phyloP scores from a whole-genome alignment of 2,113 vertebrate genomes.

The Plestiodon gilberti region DNA sequence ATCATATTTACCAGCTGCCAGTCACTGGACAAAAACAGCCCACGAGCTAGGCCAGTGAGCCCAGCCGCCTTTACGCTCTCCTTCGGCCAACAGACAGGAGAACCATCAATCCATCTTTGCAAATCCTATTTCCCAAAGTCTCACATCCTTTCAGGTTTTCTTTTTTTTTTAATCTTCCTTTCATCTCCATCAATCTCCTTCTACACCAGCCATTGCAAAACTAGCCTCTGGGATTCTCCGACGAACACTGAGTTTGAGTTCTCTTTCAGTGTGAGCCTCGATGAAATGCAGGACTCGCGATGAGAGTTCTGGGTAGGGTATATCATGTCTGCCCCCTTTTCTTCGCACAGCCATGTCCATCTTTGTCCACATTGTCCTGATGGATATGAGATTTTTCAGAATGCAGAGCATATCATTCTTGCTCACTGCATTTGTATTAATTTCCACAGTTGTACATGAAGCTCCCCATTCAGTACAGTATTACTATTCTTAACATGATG shows the following conservation, averaged over 20 bases:
- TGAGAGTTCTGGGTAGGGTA: background rate
- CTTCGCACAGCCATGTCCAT: no score
- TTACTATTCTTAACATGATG: background rate
- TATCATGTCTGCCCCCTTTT: no score
- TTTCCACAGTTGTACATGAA: no score
- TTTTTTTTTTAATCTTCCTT: fast-evolving
- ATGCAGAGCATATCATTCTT: background rate
- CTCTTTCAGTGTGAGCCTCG: background rate
- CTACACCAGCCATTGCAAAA: background rate
- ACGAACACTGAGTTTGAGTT: background rate
- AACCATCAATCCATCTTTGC: slow-evolving; percentile 15
- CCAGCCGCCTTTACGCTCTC: background rate
- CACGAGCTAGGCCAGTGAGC: background rate
- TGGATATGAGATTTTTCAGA: no score
- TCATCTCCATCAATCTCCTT: background rate
- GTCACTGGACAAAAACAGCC: slow-evolving; percentile 37
- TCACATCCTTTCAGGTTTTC: no score
- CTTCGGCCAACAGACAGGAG: slow-evolving; percentile 5
- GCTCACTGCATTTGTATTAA: background rate
- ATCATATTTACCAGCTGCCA: slow-evolving; percentile 36
- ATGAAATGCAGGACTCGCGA: background rate
- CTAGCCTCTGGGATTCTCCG: background rate
- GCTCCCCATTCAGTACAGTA: background rate
- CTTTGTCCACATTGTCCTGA: fast-evolving
- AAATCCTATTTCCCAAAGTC: background rate